Conservation (phyloP, 53 echinoderm and acorn worm species). For the Stichopus horrens region DNA sequence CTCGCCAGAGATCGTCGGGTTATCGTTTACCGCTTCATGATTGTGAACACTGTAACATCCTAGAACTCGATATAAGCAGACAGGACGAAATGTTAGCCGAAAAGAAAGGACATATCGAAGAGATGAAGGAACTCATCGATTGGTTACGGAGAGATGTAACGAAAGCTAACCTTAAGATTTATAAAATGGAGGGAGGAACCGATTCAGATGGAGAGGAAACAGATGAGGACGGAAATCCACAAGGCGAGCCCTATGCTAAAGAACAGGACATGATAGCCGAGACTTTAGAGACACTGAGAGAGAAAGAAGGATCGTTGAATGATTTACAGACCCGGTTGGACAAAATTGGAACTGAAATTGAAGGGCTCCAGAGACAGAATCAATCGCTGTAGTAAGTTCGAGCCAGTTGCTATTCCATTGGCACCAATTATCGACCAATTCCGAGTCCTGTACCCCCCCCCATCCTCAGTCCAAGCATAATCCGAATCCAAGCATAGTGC, state of each 20-base stretch:
- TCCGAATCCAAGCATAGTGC: no score
- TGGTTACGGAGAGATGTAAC: conserved; percentile 13
- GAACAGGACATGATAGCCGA: not conserved
- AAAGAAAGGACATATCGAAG: not conserved
- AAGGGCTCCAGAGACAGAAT: not conserved
- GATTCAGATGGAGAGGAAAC: not conserved
- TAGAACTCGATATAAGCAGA: not conserved
- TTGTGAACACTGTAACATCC: conserved; percentile 6
- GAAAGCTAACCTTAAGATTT: not conserved
- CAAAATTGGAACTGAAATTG: not conserved
- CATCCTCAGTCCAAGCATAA: no score
- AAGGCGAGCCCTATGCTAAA: not conserved
- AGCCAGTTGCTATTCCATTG: no score
- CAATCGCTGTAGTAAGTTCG: not conserved
- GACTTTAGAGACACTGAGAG: not conserved
- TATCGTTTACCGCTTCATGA: not conserved
- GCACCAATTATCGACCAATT: no score
- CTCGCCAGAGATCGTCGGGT: not conserved
- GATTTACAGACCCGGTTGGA: not conserved
- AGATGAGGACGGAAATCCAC: not conserved
- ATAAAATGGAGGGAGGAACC: not conserved
- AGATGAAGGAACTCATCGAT: conserved; percentile 19
- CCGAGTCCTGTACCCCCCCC: no score
- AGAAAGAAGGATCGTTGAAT: not conserved
- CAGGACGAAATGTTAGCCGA: not conserved